Conservation (phyloP, 2,113 vertebrate genomes). For the Jacana jacana region DNA sequence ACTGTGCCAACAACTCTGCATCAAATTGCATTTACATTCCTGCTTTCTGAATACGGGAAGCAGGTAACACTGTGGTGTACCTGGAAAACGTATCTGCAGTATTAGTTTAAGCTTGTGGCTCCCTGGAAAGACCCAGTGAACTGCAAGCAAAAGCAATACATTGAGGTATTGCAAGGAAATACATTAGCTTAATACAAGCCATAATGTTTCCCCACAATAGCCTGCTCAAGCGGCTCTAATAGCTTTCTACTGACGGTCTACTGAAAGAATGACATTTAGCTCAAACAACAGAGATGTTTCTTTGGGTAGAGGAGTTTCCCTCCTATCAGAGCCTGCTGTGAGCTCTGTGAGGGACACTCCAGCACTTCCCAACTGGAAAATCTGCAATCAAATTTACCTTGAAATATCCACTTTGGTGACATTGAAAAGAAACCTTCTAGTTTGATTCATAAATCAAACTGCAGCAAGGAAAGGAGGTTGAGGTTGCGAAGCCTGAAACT, state of each 20-base stretch:
- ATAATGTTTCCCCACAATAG: background rate
- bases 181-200: background rate
- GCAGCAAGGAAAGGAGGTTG: background rate
- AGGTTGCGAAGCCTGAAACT: background rate
- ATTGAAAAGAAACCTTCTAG: background rate
- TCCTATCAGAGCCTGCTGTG: background rate
- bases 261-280: background rate
- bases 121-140: background rate
- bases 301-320: background rate
- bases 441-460: background rate
- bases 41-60: background rate
- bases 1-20: background rate
- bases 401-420: background rate
- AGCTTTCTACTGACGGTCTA: conserved; percentile 3
- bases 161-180: background rate
- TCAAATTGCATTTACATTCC: background rate
- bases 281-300: background rate
- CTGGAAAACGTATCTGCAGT: background rate
- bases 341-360: background rate
- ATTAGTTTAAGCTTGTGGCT: background rate
- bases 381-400: background rate
- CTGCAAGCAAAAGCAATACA: background rate
- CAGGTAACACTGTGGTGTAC: background rate
- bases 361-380: background rate
- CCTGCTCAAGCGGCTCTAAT: background rate